phyloP scores from a whole-genome alignment of 2,113 vertebrate species.

The Sclerurus mexicanus region DNA sequence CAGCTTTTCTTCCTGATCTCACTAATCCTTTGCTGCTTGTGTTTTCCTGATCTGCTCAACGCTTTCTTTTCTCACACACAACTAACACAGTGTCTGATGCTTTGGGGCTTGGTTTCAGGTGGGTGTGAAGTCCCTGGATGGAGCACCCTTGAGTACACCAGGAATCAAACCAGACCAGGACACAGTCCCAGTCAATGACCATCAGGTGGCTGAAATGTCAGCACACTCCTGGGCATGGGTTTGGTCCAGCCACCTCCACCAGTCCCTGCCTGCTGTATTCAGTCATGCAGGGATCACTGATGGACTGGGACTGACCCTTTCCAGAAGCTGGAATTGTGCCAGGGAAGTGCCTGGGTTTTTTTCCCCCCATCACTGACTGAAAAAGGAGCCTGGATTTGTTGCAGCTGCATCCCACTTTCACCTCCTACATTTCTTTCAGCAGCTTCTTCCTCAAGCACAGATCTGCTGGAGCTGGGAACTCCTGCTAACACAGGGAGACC shows the following conservation, averaged over 20 bases:
- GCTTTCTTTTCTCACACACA: background rate
- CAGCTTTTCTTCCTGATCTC: background rate
- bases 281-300: background rate
- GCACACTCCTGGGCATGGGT: accelerated
- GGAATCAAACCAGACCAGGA: background rate
- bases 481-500: background rate
- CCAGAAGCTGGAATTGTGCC: background rate
- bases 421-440: background rate
- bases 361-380: background rate
- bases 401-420: background rate
- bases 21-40: background rate
- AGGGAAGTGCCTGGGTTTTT: background rate
- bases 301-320: background rate
- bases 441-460: background rate
- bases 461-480: background rate
- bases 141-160: background rate
- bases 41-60: background rate
- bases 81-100: background rate
- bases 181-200: background rate
- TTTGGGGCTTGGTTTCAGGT: background rate
- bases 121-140: background rate
- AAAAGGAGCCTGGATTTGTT: background rate
- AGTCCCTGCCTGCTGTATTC: background rate
- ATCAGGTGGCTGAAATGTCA: background rate
- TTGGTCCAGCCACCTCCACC: background rate